Evolutionary conservation across 2,888 invertebrate genomes (phyloP).

Genomic region (Cistogaster globosa): DNA sequence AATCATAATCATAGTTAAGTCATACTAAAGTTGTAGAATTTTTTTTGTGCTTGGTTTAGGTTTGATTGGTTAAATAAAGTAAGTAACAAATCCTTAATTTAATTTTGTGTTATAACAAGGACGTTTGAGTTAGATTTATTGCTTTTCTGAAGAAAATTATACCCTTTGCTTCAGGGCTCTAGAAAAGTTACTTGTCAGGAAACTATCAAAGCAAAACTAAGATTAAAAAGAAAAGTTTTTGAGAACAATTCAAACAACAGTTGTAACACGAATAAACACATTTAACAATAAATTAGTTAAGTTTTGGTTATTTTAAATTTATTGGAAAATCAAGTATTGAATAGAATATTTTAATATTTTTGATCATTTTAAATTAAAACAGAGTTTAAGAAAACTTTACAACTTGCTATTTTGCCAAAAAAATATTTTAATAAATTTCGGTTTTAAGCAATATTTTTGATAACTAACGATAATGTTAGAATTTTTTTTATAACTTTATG

Average conservation of each 20-base stretch:
- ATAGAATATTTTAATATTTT: too few species aligned
- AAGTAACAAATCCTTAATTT: conserved; percentile 56
- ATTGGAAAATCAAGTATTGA: too few species aligned
- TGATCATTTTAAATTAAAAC: too few species aligned
- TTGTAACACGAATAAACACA: too few species aligned
- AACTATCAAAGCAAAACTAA: conserved; percentile 29
- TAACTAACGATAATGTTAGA: too few species aligned
- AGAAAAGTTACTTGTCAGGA: conserved; percentile 5
- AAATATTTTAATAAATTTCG: too few species aligned
- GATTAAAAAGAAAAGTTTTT: not conserved
- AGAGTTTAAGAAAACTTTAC: too few species aligned
- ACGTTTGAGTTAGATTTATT: conserved; percentile 45
- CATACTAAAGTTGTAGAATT: conserved; percentile 32
- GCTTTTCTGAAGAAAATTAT: not conserved
- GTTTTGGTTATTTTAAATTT: too few species aligned
- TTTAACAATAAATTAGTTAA: not conserved
- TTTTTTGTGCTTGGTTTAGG: conserved; percentile 41
- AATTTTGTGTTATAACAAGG: conserved; percentile 50
- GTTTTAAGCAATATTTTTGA: too few species aligned
- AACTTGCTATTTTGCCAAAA: too few species aligned
- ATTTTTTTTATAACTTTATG: too few species aligned
- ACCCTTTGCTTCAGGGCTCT: not conserved
- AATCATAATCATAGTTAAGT: conserved; percentile 67
- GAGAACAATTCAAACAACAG: not conserved
- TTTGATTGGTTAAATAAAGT: conserved; percentile 59